Evolutionary conservation across 2,888 invertebrate genomes (phyloP).

Genomic region (Drosophila subquinaria): DNA sequence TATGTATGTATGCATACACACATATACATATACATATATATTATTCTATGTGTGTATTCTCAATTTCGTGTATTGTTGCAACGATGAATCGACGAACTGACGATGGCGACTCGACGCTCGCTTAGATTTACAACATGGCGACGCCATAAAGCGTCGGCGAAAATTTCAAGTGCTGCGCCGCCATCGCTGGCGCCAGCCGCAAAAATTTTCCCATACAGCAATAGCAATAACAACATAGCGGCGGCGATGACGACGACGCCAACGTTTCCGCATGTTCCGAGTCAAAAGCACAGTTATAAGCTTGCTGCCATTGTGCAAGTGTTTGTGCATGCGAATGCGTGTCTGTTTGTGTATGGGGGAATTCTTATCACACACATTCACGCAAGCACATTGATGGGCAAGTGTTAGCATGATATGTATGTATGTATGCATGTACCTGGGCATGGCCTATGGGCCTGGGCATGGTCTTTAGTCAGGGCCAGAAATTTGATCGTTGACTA

Average conservation of each 20-base stretch:
- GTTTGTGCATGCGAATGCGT: slow-evolving; percentile 3
- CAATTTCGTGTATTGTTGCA: slow-evolving; percentile 12
- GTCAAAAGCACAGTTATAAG: slow-evolving; percentile 56
- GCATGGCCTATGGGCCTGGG: slow-evolving; percentile 10
- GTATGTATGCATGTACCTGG: background rate
- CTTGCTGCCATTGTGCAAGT: slow-evolving; percentile 14
- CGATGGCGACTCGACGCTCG: slow-evolving; percentile 17
- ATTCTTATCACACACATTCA: slow-evolving; percentile 44
- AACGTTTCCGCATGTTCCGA: slow-evolving; percentile 67
- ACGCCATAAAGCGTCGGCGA: slow-evolving; percentile 28
- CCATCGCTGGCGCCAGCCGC: slow-evolving; percentile 49
- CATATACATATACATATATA: background rate
- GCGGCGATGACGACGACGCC: slow-evolving; percentile 5
- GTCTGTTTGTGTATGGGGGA: slow-evolving; percentile 14
- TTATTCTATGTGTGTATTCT: background rate
- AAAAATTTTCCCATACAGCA: slow-evolving; percentile 51
- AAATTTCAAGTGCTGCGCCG: slow-evolving; percentile 39
- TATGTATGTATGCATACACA: background rate
- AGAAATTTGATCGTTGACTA: slow-evolving; percentile 50
- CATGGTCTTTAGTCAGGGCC: slow-evolving; percentile 21
- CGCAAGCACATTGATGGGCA: slow-evolving; percentile 11
- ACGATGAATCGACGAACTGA: slow-evolving; percentile 10
- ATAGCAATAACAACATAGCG: slow-evolving; percentile 10
- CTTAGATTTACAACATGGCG: slow-evolving; percentile 46
- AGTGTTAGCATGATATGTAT: slow-evolving; percentile 2